Evolutionary conservation across 1,140 invertebrate species (phyloP), one percentile per base, ranked within the genome.

Genomic region (Scaptomyza hsui): DNA sequence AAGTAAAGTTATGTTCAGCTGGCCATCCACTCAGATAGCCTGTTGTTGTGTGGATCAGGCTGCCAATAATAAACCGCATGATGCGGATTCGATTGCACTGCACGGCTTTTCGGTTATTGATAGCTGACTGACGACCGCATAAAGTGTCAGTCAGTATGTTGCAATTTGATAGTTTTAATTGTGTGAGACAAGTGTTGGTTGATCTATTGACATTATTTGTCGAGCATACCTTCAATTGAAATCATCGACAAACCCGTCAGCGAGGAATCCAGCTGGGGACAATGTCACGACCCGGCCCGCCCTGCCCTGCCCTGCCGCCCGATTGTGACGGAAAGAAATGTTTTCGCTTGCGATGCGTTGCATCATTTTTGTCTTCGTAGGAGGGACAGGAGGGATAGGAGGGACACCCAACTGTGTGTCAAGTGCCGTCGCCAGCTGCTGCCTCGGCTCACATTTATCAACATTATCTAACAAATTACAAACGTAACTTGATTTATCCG

Each of bases 401-500:
- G 41, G 47, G 16, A 65, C 80, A 79, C 77, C 81, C 69, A 74
- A 21, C 72, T 77, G 81, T 80, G 64, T 70, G 69, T 69, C 60
- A 77, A 74, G 48, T 59, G 60, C 26, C 52, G 51, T 35, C 42
- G 24, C 49, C 55, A 59, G 51, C 67, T 51, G 70, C 57, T 56
- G 62, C 35, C 65, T 48, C 49, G 21, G 52, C 81, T 60, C 60
- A 70, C 80, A 90, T 90, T 89, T 89, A 90, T 90, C 79, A 90
- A 83, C 77, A 90, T 90, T 90, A 90, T 86, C 89, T 74, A 90
- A 90, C 89, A 86, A 90, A 90, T 90, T 89, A 90, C 80, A 86
- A 80, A 72, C 89, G 78, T 90, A 90, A 90, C 89, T 90, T 90
- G 89, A 90, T 90, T 90, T 90, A 89, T 90, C 89, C 89, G 89